Conservation (phyloP, 2,888 invertebrate genomes). For the Coleophora deauratella region DNA sequence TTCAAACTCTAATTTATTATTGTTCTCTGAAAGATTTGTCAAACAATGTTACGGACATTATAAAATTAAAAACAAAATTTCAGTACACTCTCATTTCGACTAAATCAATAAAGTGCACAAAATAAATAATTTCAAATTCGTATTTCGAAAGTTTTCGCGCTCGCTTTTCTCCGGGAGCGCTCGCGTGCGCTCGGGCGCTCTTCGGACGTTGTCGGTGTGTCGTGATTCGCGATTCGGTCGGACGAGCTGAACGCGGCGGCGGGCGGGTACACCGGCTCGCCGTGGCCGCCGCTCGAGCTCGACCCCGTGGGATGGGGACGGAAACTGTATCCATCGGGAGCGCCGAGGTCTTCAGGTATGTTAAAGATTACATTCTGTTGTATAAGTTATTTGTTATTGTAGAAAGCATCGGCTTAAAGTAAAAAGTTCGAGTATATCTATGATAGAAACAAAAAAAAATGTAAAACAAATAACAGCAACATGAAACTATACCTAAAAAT, state of each 20-base stretch:
- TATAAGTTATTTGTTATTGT: too few relatives aligned
- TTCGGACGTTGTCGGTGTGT: constrained; percentile 37
- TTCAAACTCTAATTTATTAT: not conserved
- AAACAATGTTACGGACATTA: not conserved
- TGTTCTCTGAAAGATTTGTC: not conserved
- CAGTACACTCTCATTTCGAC: not conserved
- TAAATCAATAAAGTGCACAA: constrained; percentile 9
- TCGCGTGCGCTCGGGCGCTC: constrained; percentile 54
- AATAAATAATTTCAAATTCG: constrained; percentile 15
- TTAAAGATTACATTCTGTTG: constrained; percentile 5
- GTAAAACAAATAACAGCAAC: too few relatives aligned
- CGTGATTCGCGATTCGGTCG: constrained; percentile 80
- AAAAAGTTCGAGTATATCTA: too few relatives aligned
- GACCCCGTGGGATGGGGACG: constrained; percentile 87
- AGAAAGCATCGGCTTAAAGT: too few relatives aligned
- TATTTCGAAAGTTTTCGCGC: constrained; percentile 23
- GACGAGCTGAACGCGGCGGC: constrained; percentile 82
- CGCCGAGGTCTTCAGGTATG: constrained; percentile 76
- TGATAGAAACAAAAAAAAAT: too few relatives aligned
- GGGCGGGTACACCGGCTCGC: constrained; percentile 85
- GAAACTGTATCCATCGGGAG: constrained; percentile 84
- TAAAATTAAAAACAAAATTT: not conserved
- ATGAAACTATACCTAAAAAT: too few relatives aligned
- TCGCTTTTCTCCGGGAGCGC: constrained; percentile 21
- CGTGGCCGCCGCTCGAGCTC: constrained; percentile 85